These are phyloP conservation scores for Colletes latitarsis DNA, from an alignment of 1,140 invertebrate genomes.

Conservation along the genomic window DNA sequence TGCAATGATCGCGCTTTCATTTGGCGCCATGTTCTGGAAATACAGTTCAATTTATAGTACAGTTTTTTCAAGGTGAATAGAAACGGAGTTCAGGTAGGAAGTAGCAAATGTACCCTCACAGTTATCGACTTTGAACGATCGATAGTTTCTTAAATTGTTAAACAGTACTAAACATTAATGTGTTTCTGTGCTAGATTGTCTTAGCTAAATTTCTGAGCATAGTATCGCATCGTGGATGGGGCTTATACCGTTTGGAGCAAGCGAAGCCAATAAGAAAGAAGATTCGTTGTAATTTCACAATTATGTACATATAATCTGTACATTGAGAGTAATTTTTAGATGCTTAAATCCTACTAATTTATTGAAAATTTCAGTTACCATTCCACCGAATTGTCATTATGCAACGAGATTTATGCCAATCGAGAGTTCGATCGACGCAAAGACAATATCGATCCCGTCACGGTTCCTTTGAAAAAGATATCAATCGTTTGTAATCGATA, in stretches of 20 bases:
- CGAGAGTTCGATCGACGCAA: not conserved
- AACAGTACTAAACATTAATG: too few relatives aligned
- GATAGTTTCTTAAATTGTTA: not conserved
- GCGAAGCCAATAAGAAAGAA: too few relatives aligned
- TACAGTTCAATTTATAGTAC: constrained; percentile 5
- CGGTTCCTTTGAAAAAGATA: not conserved
- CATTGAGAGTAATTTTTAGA: too few relatives aligned
- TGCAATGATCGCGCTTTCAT: constrained; percentile 30
- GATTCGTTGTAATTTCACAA: too few relatives aligned
- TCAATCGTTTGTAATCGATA: constrained; percentile 3
- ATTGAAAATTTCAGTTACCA: not conserved
- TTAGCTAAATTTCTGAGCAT: too few relatives aligned
- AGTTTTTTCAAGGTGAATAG: not conserved
- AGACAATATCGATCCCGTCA: not conserved
- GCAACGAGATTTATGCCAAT: not conserved
- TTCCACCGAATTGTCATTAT: not conserved
- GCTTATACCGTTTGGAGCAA: too few relatives aligned
- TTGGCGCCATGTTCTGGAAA: constrained; percentile 35
- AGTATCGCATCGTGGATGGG: too few relatives aligned
- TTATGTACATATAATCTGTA: too few relatives aligned
- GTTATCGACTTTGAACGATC: not conserved
- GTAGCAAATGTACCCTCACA: too few relatives aligned
- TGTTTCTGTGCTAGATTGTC: too few relatives aligned
- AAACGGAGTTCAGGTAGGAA: too few relatives aligned
- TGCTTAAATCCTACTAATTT: not conserved